Evolutionary conservation across 1,140 invertebrate species (phyloP), one percentile per base, ranked within the genome.

Genomic region (Drosophila dunni): DNA sequence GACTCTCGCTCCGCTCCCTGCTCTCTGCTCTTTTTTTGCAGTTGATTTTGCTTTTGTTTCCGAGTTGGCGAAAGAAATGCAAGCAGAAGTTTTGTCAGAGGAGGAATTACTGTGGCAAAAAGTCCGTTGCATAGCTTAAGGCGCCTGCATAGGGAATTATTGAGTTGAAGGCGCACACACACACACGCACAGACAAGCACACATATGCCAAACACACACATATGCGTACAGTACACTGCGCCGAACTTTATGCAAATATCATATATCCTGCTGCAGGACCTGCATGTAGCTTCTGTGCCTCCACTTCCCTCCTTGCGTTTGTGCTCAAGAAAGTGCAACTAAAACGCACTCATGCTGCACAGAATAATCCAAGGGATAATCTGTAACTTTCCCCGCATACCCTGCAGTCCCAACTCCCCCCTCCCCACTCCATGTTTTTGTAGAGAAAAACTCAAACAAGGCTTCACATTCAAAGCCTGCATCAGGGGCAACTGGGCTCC

Each of bases 311-410:
- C 20, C 48, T 42, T 64, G 17, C 17, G 17, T 20, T 54, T 20
- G 29, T 33, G 69, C 51, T 42, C 51, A 84, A 75, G 82, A 76
- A 82, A 72, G 58, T 89, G 74, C 74, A 84, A 84, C 84, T 81
- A 89, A 88, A 88, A 84, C 53, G 78, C 84, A 88, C 66, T 80
- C 80, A 89, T 70, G 84, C 80, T 81, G 84, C 80, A 69, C 73
- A 80, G 84, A 60, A 84, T 88, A 89, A 88, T 89, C 84, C 83
- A 48, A 61, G 29, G 80, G 80, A 88, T 89, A 89, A 84, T 84
- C 64, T 38, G 38, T 34, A 17, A 42, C 10, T 8, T 11, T 9
- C 1, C 24, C 3, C 50, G 5, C 17, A 8, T 5, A 3, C 10
- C 11, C n/a, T 17, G 8, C 17, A 17, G 4, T 34, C 10, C n/a